These are phyloP conservation scores for Chlamydotis undulata DNA, from an alignment of 2,113 vertebrate species.

Conservation along the genomic window DNA sequence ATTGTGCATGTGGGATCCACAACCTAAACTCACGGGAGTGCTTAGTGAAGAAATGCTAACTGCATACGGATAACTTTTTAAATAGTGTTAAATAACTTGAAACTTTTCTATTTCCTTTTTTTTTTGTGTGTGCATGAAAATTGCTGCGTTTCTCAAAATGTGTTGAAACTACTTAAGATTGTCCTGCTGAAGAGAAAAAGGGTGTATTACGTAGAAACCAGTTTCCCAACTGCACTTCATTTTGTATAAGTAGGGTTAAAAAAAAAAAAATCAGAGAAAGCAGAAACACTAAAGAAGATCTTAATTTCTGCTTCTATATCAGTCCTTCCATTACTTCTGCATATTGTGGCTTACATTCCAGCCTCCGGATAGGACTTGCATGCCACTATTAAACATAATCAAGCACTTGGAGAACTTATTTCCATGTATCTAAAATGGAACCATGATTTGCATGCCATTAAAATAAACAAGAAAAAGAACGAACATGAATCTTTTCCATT, in stretches of 20 bases:
- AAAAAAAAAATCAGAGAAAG: background rate
- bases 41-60: background rate
- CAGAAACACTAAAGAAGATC: background rate
- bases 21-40: background rate
- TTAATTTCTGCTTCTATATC: constrained; percentile 49
- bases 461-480: background rate
- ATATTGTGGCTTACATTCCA: constrained; percentile 4
- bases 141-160: background rate
- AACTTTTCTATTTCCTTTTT: background rate
- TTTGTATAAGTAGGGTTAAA: background rate
- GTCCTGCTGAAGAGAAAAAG: background rate
- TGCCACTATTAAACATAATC: constrained; percentile 35
- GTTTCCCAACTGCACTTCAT: background rate
- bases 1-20: background rate
- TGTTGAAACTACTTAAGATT: background rate
- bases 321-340: constrained; percentile 1
- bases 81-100: background rate
- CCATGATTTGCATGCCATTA: constrained; percentile 28
- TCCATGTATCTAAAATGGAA: constrained; percentile 39
- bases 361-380: constrained; percentile 21
- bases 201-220: background rate
- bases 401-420: constrained; percentile 41
- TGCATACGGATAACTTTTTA: background rate
- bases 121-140: background rate
- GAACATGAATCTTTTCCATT: background rate